Evolutionary conservation across 2,797 vertebrate species (phyloP).

Genomic region (Haliaeetus albicilla): DNA sequence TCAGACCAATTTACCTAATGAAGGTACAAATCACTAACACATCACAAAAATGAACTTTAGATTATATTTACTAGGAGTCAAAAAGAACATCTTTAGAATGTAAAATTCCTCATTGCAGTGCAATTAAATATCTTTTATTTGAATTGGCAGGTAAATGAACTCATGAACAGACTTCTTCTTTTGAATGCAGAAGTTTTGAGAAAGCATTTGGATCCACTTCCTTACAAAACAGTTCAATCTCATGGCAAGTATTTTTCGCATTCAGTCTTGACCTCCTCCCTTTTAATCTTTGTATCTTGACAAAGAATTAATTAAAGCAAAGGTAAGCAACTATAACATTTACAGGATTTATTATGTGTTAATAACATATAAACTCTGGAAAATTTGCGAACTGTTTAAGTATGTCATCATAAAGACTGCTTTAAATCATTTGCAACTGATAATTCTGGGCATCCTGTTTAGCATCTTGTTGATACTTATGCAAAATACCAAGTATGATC

Average conservation of each 20-base stretch:
- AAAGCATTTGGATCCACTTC: constrained; percentile 84
- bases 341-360: not conserved
- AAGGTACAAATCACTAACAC: not conserved
- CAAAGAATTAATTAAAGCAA: not conserved
- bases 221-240: constrained; percentile 85
- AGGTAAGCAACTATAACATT: not conserved
- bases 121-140: not conserved
- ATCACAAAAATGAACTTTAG: not conserved
- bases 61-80: not conserved
- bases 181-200: constrained; percentile 85
- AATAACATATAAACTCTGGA: not conserved
- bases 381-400: not conserved
- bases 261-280: not conserved
- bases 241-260: constrained; percentile 77
- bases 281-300: constrained; percentile 4
- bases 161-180: constrained; percentile 84
- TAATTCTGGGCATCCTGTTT: not conserved
- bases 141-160: constrained; percentile 81
- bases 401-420: not conserved
- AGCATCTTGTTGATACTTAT: not conserved
- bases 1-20: not conserved
- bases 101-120: not conserved
- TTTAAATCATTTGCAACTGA: not conserved
- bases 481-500: not conserved
- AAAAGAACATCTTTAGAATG: not conserved